Evolutionary conservation across 2,113 vertebrate species (phyloP).

Genomic region (Ciconia boyciana): DNA sequence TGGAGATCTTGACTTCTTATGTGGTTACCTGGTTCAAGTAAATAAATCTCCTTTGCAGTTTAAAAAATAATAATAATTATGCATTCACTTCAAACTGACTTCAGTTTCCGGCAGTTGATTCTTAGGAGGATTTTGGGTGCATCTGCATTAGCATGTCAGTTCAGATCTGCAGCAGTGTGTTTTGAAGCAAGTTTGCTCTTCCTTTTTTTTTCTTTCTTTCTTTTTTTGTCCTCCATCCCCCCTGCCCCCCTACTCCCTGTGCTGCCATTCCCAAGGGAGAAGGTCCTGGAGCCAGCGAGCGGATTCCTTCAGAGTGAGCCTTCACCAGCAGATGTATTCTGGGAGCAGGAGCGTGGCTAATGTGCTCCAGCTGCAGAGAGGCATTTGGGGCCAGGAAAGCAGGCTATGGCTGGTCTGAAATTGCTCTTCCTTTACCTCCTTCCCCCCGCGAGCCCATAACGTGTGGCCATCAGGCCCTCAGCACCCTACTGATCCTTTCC

Average conservation of each 20-base stretch:
- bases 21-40: not conserved
- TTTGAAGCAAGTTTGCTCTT: not conserved
- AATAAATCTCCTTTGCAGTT: not conserved
- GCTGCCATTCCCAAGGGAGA: accelerated
- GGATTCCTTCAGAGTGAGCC: not conserved
- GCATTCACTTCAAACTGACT: not conserved
- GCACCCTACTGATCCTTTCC: not conserved
- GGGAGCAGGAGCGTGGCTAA: not conserved
- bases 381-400: not conserved
- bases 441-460: accelerated
- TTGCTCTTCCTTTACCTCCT: not conserved
- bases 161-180: accelerated
- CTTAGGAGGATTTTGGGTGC: not conserved
- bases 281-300: accelerated
- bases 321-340: not conserved
- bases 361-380: accelerated
- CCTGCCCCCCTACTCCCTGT: not conserved
- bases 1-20: not conserved
- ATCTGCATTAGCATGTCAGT: accelerated
- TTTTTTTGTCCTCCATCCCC: no score
- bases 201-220: not conserved
- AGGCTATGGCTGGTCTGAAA: not conserved
- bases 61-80: not conserved
- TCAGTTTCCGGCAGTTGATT: accelerated
- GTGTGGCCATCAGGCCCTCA: not conserved